Percentiles rank a stretch among this genome's conserved stretches.
Evolutionary conservation across 2,888 invertebrate genomes (phyloP).

Genomic region (Oxystoma pomonae): DNA sequence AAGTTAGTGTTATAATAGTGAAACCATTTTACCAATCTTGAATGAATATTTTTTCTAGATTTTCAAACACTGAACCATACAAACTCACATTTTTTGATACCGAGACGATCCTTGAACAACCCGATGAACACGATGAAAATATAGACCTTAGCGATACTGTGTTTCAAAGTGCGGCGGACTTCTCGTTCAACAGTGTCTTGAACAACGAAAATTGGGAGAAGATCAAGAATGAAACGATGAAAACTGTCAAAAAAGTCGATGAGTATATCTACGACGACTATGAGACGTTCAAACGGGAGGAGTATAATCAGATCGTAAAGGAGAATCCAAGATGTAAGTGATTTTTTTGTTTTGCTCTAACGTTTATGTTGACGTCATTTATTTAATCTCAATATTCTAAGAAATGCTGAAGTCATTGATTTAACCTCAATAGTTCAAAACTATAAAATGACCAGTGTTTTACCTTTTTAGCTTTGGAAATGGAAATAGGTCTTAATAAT

Average conservation of each 20-base stretch:
- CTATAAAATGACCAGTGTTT: too few species aligned
- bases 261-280: conserved; percentile 30
- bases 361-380: too few species aligned
- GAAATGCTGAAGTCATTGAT: too few species aligned
- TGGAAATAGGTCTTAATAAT: too few species aligned
- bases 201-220: conserved; percentile 15
- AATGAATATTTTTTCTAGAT: background rate
- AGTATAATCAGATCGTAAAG: conserved; percentile 17
- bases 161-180: conserved; percentile 17
- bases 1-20: too few species aligned
- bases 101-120: background rate
- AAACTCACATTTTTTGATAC: conserved; percentile 16
- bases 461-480: too few species aligned
- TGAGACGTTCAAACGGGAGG: conserved; percentile 20
- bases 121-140: background rate
- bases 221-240: conserved; percentile 23
- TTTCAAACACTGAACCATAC: conserved; percentile 4
- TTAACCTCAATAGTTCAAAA: too few species aligned
- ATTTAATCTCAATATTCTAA: too few species aligned
- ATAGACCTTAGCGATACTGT: conserved; percentile 9
- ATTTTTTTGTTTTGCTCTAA: too few species aligned
- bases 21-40: too few species aligned
- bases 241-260: conserved; percentile 28
- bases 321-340: background rate
- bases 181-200: conserved; percentile 12